Evolutionary conservation across 53 echinoderm and acorn worm species (phyloP).

Genomic region (Crossaster papposus): DNA sequence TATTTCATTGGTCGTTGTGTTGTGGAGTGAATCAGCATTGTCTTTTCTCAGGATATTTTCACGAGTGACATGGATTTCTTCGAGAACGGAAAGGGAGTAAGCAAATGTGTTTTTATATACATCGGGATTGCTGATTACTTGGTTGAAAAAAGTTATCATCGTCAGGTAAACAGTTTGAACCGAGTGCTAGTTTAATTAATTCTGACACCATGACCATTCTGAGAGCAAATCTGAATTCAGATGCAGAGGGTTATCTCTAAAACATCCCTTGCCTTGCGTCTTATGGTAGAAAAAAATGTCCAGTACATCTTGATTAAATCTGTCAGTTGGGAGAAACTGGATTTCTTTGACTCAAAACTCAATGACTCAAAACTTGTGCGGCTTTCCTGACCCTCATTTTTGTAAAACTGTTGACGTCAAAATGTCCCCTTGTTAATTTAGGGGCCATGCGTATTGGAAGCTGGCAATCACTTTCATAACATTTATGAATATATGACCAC

Average conservation of each 20-base stretch:
- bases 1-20: too few species aligned
- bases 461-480: constrained; percentile 45
- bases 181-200: constrained; percentile 35
- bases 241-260: constrained; percentile 62
- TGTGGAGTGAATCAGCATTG: too few species aligned
- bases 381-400: constrained; percentile 70
- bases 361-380: constrained; percentile 68
- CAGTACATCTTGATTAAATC: neutral
- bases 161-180: constrained; percentile 52
- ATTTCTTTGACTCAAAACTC: constrained; percentile 41
- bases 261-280: constrained; percentile 58
- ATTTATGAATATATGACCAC: constrained; percentile 54
- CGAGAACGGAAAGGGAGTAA: too few species aligned
- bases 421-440: constrained; percentile 55
- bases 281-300: neutral
- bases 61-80: too few species aligned
- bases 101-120: too few species aligned
- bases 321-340: neutral
- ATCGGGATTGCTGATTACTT: too few species aligned
- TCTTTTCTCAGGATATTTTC: too few species aligned
- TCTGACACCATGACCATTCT: constrained; percentile 62
- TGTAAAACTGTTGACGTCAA: constrained; percentile 29
- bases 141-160: constrained; percentile 50
- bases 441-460: constrained; percentile 48
- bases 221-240: constrained; percentile 57